Evolutionary conservation across 2,113 vertebrate species (phyloP).

Genomic region (Shinisaurus crocodilurus): DNA sequence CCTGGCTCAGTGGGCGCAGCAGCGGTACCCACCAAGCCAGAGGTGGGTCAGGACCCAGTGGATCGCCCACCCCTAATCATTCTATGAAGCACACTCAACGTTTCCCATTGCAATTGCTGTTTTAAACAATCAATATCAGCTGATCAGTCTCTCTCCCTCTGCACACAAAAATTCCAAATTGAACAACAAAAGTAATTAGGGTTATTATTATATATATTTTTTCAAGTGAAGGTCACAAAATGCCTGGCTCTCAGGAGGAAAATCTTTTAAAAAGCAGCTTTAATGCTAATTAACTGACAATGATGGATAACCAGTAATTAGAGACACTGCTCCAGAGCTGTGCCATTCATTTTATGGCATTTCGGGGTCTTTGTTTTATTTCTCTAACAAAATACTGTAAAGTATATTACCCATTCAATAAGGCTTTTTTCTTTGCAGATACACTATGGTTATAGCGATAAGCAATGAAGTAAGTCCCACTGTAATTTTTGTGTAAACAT

Average conservation of each 20-base stretch:
- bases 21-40: no score
- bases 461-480: background rate
- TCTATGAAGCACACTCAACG: background rate
- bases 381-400: constrained; percentile 33
- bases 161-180: background rate
- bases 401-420: constrained; percentile 46
- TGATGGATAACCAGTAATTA: constrained; percentile 62
- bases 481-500: background rate
- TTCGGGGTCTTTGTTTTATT: constrained; percentile 9
- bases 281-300: constrained; percentile 75
- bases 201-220: constrained; percentile 15
- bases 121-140: constrained; percentile 12
- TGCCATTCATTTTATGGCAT: constrained; percentile 38
- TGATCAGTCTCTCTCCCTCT: background rate
- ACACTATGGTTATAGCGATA: background rate
- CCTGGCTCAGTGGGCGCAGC: no score
- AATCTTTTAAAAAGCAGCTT: constrained; percentile 50
- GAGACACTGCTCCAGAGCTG: constrained; percentile 41
- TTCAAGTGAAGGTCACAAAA: constrained; percentile 31
- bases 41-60: no score
- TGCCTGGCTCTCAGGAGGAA: constrained; percentile 49
- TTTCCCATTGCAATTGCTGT: background rate
- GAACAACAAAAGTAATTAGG: constrained; percentile 34
- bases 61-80: no score
- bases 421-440: constrained; percentile 45